Base-by-base conservation (phyloP, 1,140 invertebrate genomes). In the Meloidogyne floridensis region DNA sequence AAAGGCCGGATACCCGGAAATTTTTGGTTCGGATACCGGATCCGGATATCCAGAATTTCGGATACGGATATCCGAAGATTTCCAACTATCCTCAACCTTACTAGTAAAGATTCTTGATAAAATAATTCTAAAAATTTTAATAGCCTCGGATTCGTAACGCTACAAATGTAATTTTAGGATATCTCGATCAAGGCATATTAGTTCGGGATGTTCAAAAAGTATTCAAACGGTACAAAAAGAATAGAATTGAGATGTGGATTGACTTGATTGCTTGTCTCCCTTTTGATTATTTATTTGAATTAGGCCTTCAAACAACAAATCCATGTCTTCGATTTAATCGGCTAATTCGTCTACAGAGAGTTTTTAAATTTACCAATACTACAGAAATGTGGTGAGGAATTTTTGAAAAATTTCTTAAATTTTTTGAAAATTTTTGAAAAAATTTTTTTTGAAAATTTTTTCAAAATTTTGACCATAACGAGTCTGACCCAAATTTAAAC, bases 401-500 rank as follows among this genome's bases (percentile, higher is more conserved):
- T 53, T 73, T 47, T 47, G 47, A 7, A 32, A 32, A 32, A 20
- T 20, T 20, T 20, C 20, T 53, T 13, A 54, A 75, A 9, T 75
- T 9, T 53, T 53, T 75, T 13, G 5, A 8, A 43, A 75, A 76
- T 0, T n/a, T 13, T 15, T n/a, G 3, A 69, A n/a, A 69, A 77
- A 8, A 13, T 53, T 56, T 10, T 77, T 47, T 54, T 75, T n/a
- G 7, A 10, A 47, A 80, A 32, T 5, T 18, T n/a, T n/a, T 20
- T n/a, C 0, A 18, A 70, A 77, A 11, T 32, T 65, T n/a, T 65
- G 59, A 65, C 75, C 75, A n/a, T 1, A 47, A 15, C 18, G 65
- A 18, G 18, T 51, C 18, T 53, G 53, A n/a, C 42, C 54, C 75
- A 75, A 51, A 80, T 77, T 56, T 15, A 80, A 43, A 11, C 96